Evolutionary conservation across 1,140 invertebrate genomes (phyloP).

Genomic region (Drosophila aff.): DNA sequence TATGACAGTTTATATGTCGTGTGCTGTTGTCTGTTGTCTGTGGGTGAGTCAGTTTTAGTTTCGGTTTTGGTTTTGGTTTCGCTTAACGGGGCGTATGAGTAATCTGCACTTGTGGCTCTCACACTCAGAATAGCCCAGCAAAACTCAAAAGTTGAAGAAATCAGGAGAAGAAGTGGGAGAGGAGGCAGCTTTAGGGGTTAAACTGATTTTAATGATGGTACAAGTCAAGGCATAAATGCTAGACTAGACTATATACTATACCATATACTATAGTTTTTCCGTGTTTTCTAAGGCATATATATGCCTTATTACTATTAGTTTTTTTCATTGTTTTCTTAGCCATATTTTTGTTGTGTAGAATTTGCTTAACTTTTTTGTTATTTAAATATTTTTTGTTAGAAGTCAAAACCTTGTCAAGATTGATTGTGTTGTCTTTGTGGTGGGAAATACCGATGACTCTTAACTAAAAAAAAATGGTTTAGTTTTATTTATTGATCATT

Average conservation of each 20-base stretch:
- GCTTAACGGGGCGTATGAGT: constrained; percentile 36
- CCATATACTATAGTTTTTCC: too few species aligned
- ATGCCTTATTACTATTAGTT: background rate
- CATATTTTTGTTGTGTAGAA: too few species aligned
- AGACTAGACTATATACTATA: background rate
- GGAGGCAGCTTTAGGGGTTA: background rate
- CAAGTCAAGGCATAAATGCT: background rate
- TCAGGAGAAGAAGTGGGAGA: background rate
- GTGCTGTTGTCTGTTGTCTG: constrained; percentile 5
- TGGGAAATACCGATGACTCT: too few species aligned
- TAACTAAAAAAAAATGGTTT: background rate
- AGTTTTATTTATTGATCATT: constrained; percentile 9
- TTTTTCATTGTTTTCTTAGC: background rate
- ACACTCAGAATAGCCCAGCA: background rate
- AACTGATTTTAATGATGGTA: constrained; percentile 8
- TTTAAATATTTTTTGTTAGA: too few species aligned
- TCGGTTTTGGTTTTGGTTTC: constrained; percentile 22
- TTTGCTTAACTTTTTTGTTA: background rate
- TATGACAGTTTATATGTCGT: constrained; percentile 56
- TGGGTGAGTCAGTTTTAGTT: constrained; percentile 32
- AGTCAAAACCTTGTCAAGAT: too few species aligned
- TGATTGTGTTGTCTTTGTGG: too few species aligned
- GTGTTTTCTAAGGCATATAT: background rate
- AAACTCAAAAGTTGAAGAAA: constrained; percentile 11
- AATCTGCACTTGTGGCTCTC: constrained; percentile 32